Conservation (phyloP, 2,113 vertebrate genomes). For the Lycaon pictus region DNA sequence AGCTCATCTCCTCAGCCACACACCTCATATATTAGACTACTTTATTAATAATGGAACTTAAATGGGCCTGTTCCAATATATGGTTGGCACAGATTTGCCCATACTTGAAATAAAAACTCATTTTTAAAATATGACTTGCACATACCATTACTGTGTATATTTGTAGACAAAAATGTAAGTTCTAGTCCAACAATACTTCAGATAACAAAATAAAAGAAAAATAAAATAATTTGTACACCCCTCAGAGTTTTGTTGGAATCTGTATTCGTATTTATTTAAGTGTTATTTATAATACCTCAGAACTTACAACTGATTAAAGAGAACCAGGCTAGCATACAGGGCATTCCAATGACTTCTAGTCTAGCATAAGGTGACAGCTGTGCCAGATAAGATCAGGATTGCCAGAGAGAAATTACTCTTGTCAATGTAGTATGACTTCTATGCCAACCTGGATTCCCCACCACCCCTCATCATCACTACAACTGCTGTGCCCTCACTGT, state of each 20-base stretch:
- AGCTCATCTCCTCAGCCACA: neutral
- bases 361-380: neutral
- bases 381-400: neutral
- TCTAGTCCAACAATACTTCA: neutral
- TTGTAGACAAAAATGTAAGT: neutral
- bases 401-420: no score
- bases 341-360: neutral
- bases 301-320: neutral
- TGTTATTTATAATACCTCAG: neutral
- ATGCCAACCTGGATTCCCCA: fast-evolving
- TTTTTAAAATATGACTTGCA: neutral
- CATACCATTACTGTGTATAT: neutral
- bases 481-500: neutral
- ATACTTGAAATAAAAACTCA: neutral
- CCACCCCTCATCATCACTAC: neutral
- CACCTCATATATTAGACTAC: neutral
- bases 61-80: neutral
- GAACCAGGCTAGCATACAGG: neutral
- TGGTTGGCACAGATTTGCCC: neutral
- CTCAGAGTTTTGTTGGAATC: neutral
- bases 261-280: neutral
- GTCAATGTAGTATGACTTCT: neutral
- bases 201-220: neutral
- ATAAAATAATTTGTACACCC: neutral
- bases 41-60: neutral